Conservation (phyloP, 1,140 invertebrate genomes). For the Tetragnatha versicolor region DNA sequence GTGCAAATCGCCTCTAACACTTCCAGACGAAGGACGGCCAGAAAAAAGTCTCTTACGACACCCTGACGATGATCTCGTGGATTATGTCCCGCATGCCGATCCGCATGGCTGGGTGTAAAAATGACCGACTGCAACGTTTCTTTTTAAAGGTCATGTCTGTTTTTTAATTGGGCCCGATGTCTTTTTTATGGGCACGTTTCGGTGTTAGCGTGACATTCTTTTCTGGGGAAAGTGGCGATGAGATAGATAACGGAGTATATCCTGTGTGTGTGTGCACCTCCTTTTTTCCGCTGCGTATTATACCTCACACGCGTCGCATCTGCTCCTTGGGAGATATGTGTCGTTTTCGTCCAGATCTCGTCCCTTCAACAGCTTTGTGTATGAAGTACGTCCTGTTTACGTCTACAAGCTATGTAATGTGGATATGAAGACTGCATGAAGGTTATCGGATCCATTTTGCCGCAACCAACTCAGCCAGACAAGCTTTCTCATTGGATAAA, state of each 20-base stretch:
- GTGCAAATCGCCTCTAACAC: constrained; percentile 41
- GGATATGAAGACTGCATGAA: too few relatives aligned
- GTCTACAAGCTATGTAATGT: too few relatives aligned
- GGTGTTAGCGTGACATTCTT: constrained; percentile 3
- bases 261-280: constrained; percentile 18
- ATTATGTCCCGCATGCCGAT: constrained; percentile 39
- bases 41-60: constrained; percentile 16
- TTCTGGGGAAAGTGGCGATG: constrained; percentile 11
- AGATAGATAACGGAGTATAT: constrained; percentile 30
- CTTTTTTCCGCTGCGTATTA: too few relatives aligned
- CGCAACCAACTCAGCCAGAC: too few relatives aligned
- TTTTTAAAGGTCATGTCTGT: constrained; percentile 42
- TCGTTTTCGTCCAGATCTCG: not conserved
- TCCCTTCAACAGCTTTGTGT: too few relatives aligned
- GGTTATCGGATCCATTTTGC: too few relatives aligned
- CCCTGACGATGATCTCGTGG: constrained; percentile 29
- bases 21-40: not conserved
- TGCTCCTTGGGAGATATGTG: not conserved
- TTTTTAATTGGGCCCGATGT: constrained; percentile 40
- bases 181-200: not conserved
- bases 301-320: not conserved
- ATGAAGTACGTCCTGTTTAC: too few relatives aligned
- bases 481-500: too few relatives aligned
- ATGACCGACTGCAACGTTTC: constrained; percentile 17
- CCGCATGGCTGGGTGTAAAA: constrained; percentile 30